phyloP scores from a whole-genome alignment of 2,113 vertebrate genomes.

The Seriola rivoliana region DNA sequence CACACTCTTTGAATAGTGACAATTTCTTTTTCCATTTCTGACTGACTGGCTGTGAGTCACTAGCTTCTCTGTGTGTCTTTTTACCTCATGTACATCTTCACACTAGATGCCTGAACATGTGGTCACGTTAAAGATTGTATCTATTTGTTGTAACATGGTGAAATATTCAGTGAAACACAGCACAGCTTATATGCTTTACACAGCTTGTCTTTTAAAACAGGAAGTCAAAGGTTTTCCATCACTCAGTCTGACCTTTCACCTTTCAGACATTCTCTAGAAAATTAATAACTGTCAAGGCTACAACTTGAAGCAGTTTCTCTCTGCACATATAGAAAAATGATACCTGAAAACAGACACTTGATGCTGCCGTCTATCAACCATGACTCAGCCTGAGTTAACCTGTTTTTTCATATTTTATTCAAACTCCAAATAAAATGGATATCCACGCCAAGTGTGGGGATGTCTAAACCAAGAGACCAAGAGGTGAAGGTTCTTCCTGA shows the following conservation, averaged over 20 bases:
- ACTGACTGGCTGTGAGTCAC: constrained; percentile 31
- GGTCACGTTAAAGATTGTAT: constrained; percentile 3
- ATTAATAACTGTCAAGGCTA: constrained; percentile 60
- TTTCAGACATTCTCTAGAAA: constrained; percentile 73
- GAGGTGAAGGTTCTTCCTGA: constrained; percentile 52
- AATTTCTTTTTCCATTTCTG: constrained; percentile 24
- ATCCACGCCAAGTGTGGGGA: not conserved
- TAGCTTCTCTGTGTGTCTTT: not conserved
- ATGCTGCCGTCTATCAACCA: not conserved
- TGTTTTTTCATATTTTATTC: constrained; percentile 6
- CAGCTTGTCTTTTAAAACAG: constrained; percentile 53
- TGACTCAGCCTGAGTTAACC: not conserved
- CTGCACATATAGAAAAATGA: not conserved
- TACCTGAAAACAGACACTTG: constrained; percentile 3
- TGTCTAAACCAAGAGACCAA: constrained; percentile 45
- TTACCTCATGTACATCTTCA: constrained; percentile 5
- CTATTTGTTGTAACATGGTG: not conserved
- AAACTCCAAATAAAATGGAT: constrained; percentile 9
- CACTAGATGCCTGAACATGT: too few relatives aligned
- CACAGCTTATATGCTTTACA: constrained; percentile 23
- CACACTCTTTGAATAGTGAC: constrained; percentile 12
- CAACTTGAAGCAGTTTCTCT: constrained; percentile 86
- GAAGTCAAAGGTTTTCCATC: constrained; percentile 73
- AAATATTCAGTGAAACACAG: not conserved
- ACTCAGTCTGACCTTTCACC: constrained; percentile 70